Evolutionary conservation across 2,113 vertebrate species (phyloP).

Genomic region (Mus spicilegus): DNA sequence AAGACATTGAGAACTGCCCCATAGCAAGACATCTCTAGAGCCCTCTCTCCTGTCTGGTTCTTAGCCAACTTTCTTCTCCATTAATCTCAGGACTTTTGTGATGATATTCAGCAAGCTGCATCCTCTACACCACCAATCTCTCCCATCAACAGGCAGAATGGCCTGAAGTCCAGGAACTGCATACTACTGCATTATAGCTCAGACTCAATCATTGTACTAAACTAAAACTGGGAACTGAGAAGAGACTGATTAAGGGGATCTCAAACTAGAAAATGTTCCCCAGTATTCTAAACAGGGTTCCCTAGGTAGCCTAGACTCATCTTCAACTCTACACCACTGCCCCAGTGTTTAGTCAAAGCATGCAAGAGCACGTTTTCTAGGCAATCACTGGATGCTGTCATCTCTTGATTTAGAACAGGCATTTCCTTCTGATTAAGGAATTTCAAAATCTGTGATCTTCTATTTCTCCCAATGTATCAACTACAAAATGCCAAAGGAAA

Average conservation of each 20-base stretch:
- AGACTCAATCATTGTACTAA: background rate
- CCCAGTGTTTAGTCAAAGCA: background rate
- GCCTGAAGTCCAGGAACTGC: background rate
- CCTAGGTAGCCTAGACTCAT: background rate
- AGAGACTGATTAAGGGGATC: background rate
- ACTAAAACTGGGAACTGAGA: background rate
- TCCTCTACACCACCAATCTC: background rate
- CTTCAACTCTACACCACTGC: background rate
- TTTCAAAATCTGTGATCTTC: background rate
- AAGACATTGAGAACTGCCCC: background rate
- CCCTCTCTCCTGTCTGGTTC: background rate
- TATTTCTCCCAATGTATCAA: background rate
- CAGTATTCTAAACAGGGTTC: background rate
- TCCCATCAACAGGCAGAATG: background rate
- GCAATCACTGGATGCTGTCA: background rate
- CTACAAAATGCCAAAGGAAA: slow-evolving; percentile 2
- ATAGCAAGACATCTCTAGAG: background rate
- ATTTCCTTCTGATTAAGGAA: slow-evolving; percentile 4
- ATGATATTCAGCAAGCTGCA: background rate
- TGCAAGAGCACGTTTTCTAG: background rate
- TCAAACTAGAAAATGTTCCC: background rate
- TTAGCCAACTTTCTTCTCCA: background rate
- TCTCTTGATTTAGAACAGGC: background rate
- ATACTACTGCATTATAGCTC: background rate
- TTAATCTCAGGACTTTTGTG: background rate